Base-by-base conservation (phyloP, 2,888 invertebrate genomes). In the Tachystola acroxantha region DNA sequence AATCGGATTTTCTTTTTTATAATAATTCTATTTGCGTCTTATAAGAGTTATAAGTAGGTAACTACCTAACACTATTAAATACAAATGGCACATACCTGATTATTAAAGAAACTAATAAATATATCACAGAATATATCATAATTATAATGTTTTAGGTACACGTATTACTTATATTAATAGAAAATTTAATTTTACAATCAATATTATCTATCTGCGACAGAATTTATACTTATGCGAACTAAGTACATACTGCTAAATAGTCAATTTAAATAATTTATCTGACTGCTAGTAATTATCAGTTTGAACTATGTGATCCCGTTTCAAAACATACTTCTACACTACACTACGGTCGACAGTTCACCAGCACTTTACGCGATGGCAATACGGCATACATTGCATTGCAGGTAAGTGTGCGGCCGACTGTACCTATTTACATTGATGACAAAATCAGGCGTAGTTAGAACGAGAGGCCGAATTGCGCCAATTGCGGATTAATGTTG, bases 271-370 rank as follows among this genome's bases (percentile, higher is more conserved):
- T 9, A 10, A 10, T 20, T 32, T 32, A 32, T 32, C 12, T 37
- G 43, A 16, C 16, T 27, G 9, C 4, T 24, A 2, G 24, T 43
- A 44, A 43, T 51, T 74, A 77, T 74, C 76, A 53, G 39, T 49
- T 53, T 77, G 77, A 78, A 75, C 77, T 64, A 34, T 50, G 41
- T 73, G 76, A 78, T 68, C 77, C 64, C 65, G 35, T 6, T 1
- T 11, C 6, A 10, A 19, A 10, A 16, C 3, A 16, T 16, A 6
- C 16, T n/a, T n/a, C n/a, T n/a, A n/a, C n/a, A n/a, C n/a, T n/a
- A n/a, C n/a, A n/a, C n/a, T n/a, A n/a, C n/a, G n/a, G n/a, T n/a
- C n/a, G n/a, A n/a, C n/a, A n/a, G n/a, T n/a, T n/a, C n/a, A n/a
- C n/a, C n/a, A n/a, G n/a, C n/a, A n/a, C n/a, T n/a, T n/a, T n/a